Evolutionary conservation across 2,888 invertebrate species (phyloP), one percentile per base, ranked within the genome.

Genomic region (Mesochorus sp.): DNA sequence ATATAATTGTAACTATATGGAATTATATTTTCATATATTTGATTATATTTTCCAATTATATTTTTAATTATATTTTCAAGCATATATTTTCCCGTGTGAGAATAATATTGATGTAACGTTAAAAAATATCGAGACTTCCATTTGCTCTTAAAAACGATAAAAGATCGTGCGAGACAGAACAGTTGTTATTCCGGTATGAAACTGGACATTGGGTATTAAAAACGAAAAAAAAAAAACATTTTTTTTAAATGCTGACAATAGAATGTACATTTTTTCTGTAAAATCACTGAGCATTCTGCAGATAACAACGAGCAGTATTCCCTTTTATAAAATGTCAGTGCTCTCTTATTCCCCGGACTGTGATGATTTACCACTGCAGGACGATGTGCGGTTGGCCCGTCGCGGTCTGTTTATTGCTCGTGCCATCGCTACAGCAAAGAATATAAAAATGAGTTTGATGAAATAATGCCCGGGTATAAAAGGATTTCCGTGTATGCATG

Each of bases 381-480:
- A 72, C 72, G 67, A 77, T 77, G 71, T 71, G 59, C 57, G 62
- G 62, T 47, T 74, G 73, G 26, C 39, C 34, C 61, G 77, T 66
- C 72, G 39, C 70, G 71, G 76, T 79, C 79, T 72, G 79, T 72
- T 77, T 81, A 80, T 77, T 80, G 64, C 77, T 51, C 10, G 64
- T 57, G 47, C 70, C 72, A 53, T 73, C 57, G 59, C 49, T 49
- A 66, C 55, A 55, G 19, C 39, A 14, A 5, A 1, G 42, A 66
- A 34, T 44, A 67, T 55, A 67, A 47, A 72, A 28, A 12, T 10
- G 31, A 17, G 17, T 49, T 53, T 53, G 53, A 37, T 47, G 61
- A 72, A 73, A 68, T 77, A 77, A 73, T 47, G 12, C 26, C n/a
- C 51, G 64, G 61, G 39, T 55, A 67, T 66, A 47, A 73, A 67